Evolutionary conservation across 1,140 invertebrate genomes (phyloP).

Genomic region (Drosophila pectinifera): DNA sequence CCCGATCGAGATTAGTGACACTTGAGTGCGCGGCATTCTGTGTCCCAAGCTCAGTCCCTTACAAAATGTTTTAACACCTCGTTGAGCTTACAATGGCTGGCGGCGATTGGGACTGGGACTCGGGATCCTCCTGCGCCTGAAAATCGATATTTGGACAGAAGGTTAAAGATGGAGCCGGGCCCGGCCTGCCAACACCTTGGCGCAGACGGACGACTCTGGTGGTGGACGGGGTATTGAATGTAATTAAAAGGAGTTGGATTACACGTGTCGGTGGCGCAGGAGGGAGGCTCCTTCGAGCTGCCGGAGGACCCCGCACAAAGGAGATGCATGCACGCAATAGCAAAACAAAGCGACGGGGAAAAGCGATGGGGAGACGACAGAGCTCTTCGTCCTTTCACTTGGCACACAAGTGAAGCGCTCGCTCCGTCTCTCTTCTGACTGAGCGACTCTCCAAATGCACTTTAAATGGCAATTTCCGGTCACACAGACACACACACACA

Average conservation of each 20-base stretch:
- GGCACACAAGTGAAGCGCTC: conserved; percentile 62
- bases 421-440: conserved; percentile 46
- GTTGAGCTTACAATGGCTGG: conserved; percentile 50
- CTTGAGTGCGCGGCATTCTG: conserved; percentile 53
- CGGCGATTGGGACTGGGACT: no score
- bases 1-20: conserved; percentile 63
- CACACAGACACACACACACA: conserved; percentile 57
- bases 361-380: conserved; percentile 14
- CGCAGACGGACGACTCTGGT: conserved; percentile 6
- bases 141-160: conserved; percentile 78
- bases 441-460: conserved; percentile 78
- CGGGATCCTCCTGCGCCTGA: conserved; percentile 43
- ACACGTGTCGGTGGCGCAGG: conserved; percentile 51
- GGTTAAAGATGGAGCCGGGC: conserved; percentile 29
- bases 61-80: conserved; percentile 81
- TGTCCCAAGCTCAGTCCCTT: conserved; percentile 18
- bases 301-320: conserved; percentile 32
- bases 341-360: conserved; percentile 46
- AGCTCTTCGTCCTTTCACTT: conserved; percentile 70
- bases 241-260: conserved; percentile 83
- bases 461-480: conserved; percentile 85
- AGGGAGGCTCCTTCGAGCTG: background rate
- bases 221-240: conserved; percentile 65
- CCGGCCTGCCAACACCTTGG: conserved; percentile 56
- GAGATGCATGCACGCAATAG: conserved; percentile 53